These are phyloP conservation scores for Muntiacus muntjak DNA, from an alignment of 2,113 vertebrate genomes.

Conservation along the genomic window DNA sequence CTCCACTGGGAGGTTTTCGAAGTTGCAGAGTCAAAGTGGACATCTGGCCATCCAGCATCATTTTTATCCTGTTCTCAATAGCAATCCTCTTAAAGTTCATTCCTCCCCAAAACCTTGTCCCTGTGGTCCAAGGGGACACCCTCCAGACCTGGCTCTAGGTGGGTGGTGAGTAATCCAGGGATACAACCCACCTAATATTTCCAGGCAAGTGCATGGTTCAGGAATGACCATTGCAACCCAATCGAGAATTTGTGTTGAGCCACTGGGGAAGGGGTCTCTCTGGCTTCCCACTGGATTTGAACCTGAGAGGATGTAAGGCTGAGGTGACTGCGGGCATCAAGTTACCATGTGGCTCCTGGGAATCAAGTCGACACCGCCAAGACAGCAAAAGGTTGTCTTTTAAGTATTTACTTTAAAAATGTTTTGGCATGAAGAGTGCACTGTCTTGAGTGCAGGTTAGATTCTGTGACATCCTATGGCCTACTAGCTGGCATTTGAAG, in stretches of 20 bases:
- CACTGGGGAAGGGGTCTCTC: background rate
- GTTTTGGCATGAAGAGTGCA: background rate
- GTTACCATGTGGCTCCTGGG: background rate
- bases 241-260: background rate
- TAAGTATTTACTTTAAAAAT: background rate
- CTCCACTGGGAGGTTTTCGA: background rate
- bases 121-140: background rate
- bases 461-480: background rate
- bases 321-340: background rate
- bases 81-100: background rate
- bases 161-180: background rate
- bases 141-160: background rate
- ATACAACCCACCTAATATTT: background rate
- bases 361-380: background rate
- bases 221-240: background rate
- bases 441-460: too few species aligned
- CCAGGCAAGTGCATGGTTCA: background rate
- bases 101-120: background rate
- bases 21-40: background rate
- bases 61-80: background rate
- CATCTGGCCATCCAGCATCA: background rate
- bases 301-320: background rate
- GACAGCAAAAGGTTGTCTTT: background rate
- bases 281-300: background rate
- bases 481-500: background rate